phyloP scores from a whole-genome alignment of 2,888 invertebrate genomes.

The Brachyptera risi region DNA sequence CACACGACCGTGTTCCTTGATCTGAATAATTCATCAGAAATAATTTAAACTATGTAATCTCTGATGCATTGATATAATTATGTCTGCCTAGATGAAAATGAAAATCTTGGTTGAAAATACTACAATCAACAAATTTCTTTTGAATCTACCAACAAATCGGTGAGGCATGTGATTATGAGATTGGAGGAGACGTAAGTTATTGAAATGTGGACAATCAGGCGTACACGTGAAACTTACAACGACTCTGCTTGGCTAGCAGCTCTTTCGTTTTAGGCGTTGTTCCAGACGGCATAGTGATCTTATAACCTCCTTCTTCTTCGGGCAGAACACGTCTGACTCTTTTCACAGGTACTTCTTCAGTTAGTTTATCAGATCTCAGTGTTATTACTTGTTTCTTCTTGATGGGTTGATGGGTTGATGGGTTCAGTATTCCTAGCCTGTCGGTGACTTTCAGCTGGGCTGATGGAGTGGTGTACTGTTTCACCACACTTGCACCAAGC shows the following conservation, averaged over 20 bases:
- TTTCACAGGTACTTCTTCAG: conserved; percentile 41
- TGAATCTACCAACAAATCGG: neutral
- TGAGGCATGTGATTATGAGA: too few species aligned
- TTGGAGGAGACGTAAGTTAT: too few species aligned
- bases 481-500: neutral
- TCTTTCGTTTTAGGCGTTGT: conserved; percentile 46
- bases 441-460: conserved; percentile 2
- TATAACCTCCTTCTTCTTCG: conserved; percentile 53
- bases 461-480: neutral
- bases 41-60: neutral
- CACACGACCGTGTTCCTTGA: too few species aligned
- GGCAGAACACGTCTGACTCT: conserved; percentile 45
- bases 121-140: neutral
- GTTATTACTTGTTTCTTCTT: conserved; percentile 35
- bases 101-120: neutral
- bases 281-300: conserved; percentile 48
- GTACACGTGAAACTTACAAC: conserved; percentile 25
- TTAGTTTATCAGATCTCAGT: conserved; percentile 1
- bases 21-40: too few species aligned
- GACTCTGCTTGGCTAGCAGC: conserved; percentile 37
- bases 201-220: too few species aligned
- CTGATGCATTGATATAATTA: too few species aligned
- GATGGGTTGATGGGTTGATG: conserved; percentile 28
- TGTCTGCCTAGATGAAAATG: neutral
- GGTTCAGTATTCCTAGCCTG: conserved; percentile 26